Conservation (phyloP, 2,888 invertebrate genomes). For the Allolobophora icterica region DNA sequence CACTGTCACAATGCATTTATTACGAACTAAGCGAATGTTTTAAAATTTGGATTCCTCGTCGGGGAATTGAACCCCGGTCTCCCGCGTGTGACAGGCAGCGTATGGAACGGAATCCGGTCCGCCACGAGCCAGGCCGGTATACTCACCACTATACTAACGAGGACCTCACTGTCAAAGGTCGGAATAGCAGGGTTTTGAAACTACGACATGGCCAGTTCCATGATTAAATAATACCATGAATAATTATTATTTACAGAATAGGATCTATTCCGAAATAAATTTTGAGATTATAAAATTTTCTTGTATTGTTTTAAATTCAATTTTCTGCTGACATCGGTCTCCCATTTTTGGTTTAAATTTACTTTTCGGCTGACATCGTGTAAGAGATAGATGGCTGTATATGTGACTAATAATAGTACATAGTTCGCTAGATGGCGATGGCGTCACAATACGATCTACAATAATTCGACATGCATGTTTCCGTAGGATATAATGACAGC, state of each 20-base stretch:
- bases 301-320: not conserved
- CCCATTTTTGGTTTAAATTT: not conserved
- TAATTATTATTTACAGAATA: not conserved
- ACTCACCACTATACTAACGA: constrained; percentile 11
- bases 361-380: no score
- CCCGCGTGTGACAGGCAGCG: no score
- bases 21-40: no score
- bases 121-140: not conserved
- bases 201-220: not conserved
- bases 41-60: not conserved
- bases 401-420: no score
- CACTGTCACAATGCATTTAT: no score
- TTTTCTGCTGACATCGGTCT: not conserved
- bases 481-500: no score
- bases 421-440: no score
- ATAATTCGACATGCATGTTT: no score
- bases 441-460: no score
- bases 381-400: no score
- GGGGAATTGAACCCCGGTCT: constrained; percentile 17
- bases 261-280: not conserved
- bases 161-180: not conserved
- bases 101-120: no score
- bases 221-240: not conserved
- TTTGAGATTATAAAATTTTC: not conserved
- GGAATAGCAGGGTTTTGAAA: not conserved